Evolutionary conservation across 2,113 vertebrate genomes (phyloP), one percentile per base, ranked within the genome.

Genomic region (Caranx melampygus): DNA sequence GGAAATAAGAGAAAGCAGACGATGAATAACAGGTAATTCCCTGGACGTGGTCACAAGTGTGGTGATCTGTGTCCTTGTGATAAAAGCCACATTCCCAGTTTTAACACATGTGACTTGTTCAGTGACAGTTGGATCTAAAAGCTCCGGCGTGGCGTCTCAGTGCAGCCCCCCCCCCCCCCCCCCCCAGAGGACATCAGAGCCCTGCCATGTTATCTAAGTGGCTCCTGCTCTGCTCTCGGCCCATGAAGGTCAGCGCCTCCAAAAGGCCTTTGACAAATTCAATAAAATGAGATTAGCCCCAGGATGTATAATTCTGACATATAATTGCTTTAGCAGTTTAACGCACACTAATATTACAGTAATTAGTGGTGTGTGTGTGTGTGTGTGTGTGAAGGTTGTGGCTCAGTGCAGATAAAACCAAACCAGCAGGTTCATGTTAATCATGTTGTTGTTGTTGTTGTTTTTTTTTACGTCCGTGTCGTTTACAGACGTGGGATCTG

Each of bases 211-310:
- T 90, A 81, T 87, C 82, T 77, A 42, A 87, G 71, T 74, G 71
- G 64, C 71, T 60, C 60, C 44, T 62, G 74, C 79, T 69, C 42
- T 40, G 54, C 81, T 59, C 59, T 77, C 81, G 79, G 74, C 77
- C 77, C 37, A 26, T 85, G 84, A 89, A 88, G 84, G 90, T 88
- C 86, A 75, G 31, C 7, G 35, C 77, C n/a, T 31, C 59, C 58
- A 76, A 79, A 70, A 72, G 60, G 49, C 59, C 51, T 59, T 68
- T 70, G 63, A 77, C 40, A 58, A 55, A 60, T 37, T 35, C 54
- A 42, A 34, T 6, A 9, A 18, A 51, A 4, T 11, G 15, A 58
- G n/a, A 68, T 52, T 52, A 37, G 18, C 9, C 15, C 31, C 5
- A 14, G 33, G 20, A 14, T 44, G 3, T 40, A 13, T n/a, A 9